These are phyloP conservation scores for Axis porcinus DNA, from an alignment of 2,113 vertebrate genomes.

Conservation along the genomic window DNA sequence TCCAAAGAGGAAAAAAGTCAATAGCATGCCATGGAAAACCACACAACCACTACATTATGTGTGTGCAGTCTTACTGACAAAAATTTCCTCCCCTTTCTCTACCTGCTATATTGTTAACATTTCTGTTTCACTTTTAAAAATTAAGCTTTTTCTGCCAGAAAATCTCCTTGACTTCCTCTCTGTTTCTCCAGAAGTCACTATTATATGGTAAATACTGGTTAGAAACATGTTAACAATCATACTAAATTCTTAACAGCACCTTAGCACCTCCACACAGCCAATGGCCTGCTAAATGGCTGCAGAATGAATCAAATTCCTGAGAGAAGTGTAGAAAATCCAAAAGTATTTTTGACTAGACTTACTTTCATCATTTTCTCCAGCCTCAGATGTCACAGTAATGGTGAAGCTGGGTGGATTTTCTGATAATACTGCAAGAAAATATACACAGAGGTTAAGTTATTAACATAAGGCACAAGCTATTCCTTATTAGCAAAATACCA, in stretches of 20 bases:
- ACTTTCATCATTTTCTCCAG: slow-evolving; percentile 94
- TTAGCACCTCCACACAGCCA: background rate
- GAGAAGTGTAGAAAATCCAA: background rate
- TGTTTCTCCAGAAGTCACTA: background rate
- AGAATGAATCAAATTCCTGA: background rate
- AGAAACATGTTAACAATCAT: background rate
- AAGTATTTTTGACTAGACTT: slow-evolving; percentile 74
- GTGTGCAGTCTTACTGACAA: background rate
- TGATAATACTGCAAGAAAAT: slow-evolving; percentile 87
- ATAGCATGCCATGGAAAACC: background rate
- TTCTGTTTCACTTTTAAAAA: background rate
- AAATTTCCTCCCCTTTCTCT: background rate
- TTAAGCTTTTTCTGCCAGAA: background rate
- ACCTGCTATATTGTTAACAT: background rate
- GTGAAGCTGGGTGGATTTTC: slow-evolving; percentile 93
- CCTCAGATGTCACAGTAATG: slow-evolving; percentile 95
- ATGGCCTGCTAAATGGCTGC: background rate
- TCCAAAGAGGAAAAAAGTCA: background rate
- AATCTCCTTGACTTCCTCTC: background rate
- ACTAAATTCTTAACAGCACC: background rate
- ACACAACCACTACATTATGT: background rate
- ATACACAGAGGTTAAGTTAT: background rate
- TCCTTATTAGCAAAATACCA: slow-evolving; percentile 3
- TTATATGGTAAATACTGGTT: background rate
- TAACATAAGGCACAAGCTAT: background rate